Conservation (phyloP, 2,797 vertebrate species). For the Muraenolepis orangiensis region DNA sequence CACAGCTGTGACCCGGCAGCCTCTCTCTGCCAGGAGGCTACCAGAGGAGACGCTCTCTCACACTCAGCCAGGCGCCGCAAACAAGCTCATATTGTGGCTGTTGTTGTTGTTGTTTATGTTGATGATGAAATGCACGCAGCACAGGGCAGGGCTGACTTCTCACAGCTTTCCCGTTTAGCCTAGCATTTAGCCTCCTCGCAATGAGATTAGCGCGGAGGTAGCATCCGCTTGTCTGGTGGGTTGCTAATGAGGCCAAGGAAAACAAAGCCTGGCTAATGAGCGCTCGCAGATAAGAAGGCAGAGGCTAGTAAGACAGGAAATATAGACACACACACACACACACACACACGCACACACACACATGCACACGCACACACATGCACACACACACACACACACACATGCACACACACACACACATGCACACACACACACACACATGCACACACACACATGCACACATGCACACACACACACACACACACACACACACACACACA, state of each 20-base stretch:
- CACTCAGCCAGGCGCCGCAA: slow-evolving; percentile 35
- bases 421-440: slow-evolving; percentile 24
- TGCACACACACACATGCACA: slow-evolving; percentile 26
- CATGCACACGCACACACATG: slow-evolving; percentile 26
- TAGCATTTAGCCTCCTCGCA: slow-evolving; percentile 55
- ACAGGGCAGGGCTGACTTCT: slow-evolving; percentile 41
- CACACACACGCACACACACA: slow-evolving; percentile 24
- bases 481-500: slow-evolving; percentile 24
- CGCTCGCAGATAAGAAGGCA: slow-evolving; percentile 65
- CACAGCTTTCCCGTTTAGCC: slow-evolving; percentile 55
- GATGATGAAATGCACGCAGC: slow-evolving; percentile 19
- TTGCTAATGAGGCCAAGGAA: slow-evolving; percentile 75
- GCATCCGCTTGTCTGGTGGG: slow-evolving; percentile 65
- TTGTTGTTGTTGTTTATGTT: background rate
- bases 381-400: slow-evolving; percentile 22
- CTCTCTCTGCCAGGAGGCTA: slow-evolving; percentile 24
- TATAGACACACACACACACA: background rate
- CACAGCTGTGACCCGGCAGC: slow-evolving; percentile 16
- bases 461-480: slow-evolving; percentile 8
- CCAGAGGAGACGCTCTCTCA: slow-evolving; percentile 32
- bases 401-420: slow-evolving; percentile 1
- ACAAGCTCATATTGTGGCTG: background rate
- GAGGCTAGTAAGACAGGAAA: slow-evolving; percentile 48
- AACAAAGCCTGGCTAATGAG: slow-evolving; percentile 76
- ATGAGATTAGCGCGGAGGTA: slow-evolving; percentile 45